phyloP scores from a whole-genome alignment of 2,797 vertebrate species.

The Allobates femoralis region DNA sequence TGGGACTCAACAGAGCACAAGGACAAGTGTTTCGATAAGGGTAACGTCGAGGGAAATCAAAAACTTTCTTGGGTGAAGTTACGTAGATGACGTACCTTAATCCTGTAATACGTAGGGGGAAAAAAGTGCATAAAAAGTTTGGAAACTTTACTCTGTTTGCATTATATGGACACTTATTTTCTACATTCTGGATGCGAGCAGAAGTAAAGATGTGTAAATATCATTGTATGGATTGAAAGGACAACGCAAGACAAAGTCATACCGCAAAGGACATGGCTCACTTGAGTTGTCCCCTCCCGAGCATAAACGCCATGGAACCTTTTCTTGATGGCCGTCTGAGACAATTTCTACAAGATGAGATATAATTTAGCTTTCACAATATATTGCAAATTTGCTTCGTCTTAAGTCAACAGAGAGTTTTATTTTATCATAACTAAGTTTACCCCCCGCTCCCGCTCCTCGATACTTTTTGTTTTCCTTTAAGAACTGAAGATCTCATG shows the following conservation, averaged over 20 bases:
- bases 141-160: slow-evolving; percentile 8
- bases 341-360: slow-evolving; percentile 47
- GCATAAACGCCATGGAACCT: not conserved
- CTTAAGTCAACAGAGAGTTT: slow-evolving; percentile 22
- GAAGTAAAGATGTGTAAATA: slow-evolving; percentile 36
- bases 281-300: slow-evolving; percentile 6
- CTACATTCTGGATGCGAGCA: slow-evolving; percentile 13
- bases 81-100: slow-evolving; percentile 44
- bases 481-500: slow-evolving; percentile 18
- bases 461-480: slow-evolving; percentile 4
- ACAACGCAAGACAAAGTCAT: not conserved
- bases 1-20: slow-evolving; percentile 8
- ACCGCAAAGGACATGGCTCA: not conserved
- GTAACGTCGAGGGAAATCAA: slow-evolving; percentile 18
- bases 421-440: slow-evolving; percentile 21
- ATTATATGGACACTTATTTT: slow-evolving; percentile 51
- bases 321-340: slow-evolving; percentile 22
- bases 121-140: slow-evolving; percentile 24
- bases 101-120: slow-evolving; percentile 26
- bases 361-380: slow-evolving; percentile 22
- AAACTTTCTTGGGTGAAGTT: slow-evolving; percentile 4
- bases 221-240: slow-evolving; percentile 26
- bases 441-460: not conserved
- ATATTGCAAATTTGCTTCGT: slow-evolving; percentile 15
- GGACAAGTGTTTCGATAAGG: not conserved